These are phyloP conservation scores for Sebastes jordani DNA, from an alignment of 2,797 vertebrate species.

Conservation along the genomic window DNA sequence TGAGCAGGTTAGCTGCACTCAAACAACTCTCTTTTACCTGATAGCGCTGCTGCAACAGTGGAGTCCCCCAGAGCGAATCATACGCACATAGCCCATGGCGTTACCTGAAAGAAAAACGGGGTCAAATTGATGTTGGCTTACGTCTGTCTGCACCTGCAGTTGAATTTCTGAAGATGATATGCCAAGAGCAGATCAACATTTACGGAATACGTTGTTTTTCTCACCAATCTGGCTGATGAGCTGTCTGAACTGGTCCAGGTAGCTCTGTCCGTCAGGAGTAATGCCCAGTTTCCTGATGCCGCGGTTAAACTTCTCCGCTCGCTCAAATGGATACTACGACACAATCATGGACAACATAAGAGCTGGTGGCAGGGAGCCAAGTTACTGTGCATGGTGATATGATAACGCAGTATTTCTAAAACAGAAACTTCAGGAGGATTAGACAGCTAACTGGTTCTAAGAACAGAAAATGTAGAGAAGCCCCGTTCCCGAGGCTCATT, in stretches of 20 bases:
- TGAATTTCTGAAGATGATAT: not conserved
- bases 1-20: not conserved
- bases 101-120: slow-evolving; percentile 84
- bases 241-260: slow-evolving; percentile 98
- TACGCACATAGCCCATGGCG: slow-evolving; percentile 97
- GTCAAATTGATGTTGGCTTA: not conserved
- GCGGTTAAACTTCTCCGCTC: slow-evolving; percentile 98
- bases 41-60: slow-evolving; percentile 99
- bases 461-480: not conserved
- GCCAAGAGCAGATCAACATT: not conserved
- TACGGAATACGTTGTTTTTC: not conserved
- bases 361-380: not conserved
- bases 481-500: not conserved
- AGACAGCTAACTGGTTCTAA: not conserved
- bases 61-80: slow-evolving; percentile 98
- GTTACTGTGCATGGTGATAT: not conserved
- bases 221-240: slow-evolving; percentile 99
- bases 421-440: not conserved
- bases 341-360: not conserved
- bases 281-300: slow-evolving; percentile 98
- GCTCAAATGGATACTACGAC: slow-evolving; percentile 94
- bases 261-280: slow-evolving; percentile 97
- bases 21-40: slow-evolving; percentile 80
- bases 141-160: not conserved
- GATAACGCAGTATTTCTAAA: not conserved